phyloP scores from a whole-genome alignment of 2,113 vertebrate genomes.

The Delphinapterus leucas region DNA sequence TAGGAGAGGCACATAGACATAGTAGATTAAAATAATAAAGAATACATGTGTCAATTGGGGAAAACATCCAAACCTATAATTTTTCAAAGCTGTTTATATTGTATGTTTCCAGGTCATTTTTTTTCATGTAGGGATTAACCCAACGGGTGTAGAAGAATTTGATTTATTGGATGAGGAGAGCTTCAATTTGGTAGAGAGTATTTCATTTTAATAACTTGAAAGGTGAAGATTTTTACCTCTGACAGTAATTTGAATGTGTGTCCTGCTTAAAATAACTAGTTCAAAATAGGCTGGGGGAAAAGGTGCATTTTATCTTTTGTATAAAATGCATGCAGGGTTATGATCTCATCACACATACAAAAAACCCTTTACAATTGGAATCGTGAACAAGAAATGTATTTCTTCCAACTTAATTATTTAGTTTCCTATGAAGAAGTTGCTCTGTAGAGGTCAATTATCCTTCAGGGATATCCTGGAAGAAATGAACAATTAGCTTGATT shows the following conservation, averaged over 20 bases:
- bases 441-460: slow-evolving; percentile 81
- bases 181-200: not conserved
- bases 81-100: not conserved
- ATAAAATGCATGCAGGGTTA: slow-evolving; percentile 20
- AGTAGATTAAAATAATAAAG: slow-evolving; percentile 67
- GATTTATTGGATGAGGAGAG: not conserved
- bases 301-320: slow-evolving; percentile 39
- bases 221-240: slow-evolving; percentile 37
- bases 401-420: slow-evolving; percentile 82
- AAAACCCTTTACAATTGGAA: slow-evolving; percentile 41
- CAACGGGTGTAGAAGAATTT: not conserved
- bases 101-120: not conserved
- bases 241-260: slow-evolving; percentile 39
- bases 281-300: not conserved
- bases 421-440: slow-evolving; percentile 81
- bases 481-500: slow-evolving; percentile 87
- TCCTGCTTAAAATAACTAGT: slow-evolving; percentile 53
- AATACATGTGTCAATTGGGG: slow-evolving; percentile 26
- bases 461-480: slow-evolving; percentile 84
- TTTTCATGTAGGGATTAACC: not conserved
- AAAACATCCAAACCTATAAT: slow-evolving; percentile 24
- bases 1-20: slow-evolving; percentile 54
- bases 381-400: slow-evolving; percentile 77
- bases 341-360: slow-evolving; percentile 38
- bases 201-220: slow-evolving; percentile 8